phyloP scores from a whole-genome alignment of 2,888 invertebrate species.

The Pherbina coryleti region DNA sequence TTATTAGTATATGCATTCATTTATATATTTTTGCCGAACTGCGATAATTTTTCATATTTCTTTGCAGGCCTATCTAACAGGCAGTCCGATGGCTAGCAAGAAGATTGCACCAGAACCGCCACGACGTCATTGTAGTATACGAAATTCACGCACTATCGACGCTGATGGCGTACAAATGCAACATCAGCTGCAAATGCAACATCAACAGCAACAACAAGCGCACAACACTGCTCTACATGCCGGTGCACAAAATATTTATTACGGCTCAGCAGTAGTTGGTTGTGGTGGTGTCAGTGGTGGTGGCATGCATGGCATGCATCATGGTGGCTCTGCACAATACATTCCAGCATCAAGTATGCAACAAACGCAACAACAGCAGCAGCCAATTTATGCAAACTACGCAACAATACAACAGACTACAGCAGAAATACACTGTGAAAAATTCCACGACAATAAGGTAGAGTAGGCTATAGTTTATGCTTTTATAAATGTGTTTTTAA shows the following conservation, averaged over 20 bases:
- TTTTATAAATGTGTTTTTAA: constrained; percentile 56
- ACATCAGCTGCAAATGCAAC: constrained; percentile 47
- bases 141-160: constrained; percentile 62
- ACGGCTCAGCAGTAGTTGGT: constrained; percentile 44
- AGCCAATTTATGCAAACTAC: constrained; percentile 69
- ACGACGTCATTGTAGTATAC: constrained; percentile 76
- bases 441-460: constrained; percentile 69
- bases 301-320: constrained; percentile 36
- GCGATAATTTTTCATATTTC: neutral
- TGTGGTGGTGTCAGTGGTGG: constrained; percentile 19
- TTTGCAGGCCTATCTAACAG: constrained; percentile 72
- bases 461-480: neutral
- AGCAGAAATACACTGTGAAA: constrained; percentile 73
- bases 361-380: constrained; percentile 59
- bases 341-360: constrained; percentile 53
- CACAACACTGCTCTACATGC: constrained; percentile 41
- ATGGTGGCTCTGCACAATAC: constrained; percentile 51
- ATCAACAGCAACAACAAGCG: constrained; percentile 47
- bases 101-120: constrained; percentile 87
- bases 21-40: neutral
- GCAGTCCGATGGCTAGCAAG: constrained; percentile 81
- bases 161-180: constrained; percentile 52
- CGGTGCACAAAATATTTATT: constrained; percentile 53
- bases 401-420: constrained; percentile 73
- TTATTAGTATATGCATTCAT: neutral